phyloP scores from a whole-genome alignment of 2,888 invertebrate genomes.

The Magallana nippona region DNA sequence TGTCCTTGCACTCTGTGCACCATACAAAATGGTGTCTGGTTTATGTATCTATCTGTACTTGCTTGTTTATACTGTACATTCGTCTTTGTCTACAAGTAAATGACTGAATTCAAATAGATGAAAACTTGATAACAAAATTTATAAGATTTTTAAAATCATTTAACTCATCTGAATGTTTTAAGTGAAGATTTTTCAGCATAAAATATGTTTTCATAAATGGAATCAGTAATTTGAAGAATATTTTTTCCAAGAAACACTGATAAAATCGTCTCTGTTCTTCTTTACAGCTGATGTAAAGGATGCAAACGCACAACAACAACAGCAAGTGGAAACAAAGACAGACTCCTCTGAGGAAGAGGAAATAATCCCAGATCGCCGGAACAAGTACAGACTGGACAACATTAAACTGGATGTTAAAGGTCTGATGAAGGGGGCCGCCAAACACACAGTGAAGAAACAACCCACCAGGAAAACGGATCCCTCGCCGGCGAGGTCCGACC shows the following conservation, averaged over 20 bases:
- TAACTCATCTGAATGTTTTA: too few species aligned
- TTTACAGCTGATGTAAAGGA: neutral
- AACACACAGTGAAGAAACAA: constrained; percentile 43
- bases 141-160: too few species aligned
- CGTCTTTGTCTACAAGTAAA: too few species aligned
- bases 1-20: neutral
- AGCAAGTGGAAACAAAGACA: neutral
- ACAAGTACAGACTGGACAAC: constrained; percentile 41
- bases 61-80: neutral
- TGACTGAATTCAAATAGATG: too few species aligned
- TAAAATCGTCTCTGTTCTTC: neutral
- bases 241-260: too few species aligned
- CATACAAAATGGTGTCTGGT: neutral
- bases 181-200: too few species aligned
- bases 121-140: too few species aligned
- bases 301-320: neutral
- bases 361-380: constrained; percentile 19
- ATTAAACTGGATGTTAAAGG: constrained; percentile 62
- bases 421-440: constrained; percentile 58
- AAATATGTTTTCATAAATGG: too few species aligned
- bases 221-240: too few species aligned
- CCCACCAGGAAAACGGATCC: constrained; percentile 35
- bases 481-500: constrained; percentile 47
- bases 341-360: constrained; percentile 39
- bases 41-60: neutral